Conservation (phyloP, 2,113 vertebrate species). For the Thalassoma bifasciatum region DNA sequence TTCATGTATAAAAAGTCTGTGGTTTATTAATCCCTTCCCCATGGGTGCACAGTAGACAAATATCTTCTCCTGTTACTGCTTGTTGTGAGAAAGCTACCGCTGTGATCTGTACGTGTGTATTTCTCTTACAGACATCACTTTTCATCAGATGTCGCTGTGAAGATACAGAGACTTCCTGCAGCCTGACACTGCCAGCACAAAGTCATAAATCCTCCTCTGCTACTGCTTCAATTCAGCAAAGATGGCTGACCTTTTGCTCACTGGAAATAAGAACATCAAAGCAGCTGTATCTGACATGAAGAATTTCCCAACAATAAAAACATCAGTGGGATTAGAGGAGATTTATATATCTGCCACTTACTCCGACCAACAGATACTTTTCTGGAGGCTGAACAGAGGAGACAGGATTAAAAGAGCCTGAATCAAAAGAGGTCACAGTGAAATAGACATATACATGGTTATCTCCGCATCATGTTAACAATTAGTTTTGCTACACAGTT, state of each 20-base stretch:
- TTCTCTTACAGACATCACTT: background rate
- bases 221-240: conserved; percentile 13
- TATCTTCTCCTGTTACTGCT: too few species aligned
- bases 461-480: background rate
- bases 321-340: background rate
- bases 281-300: background rate
- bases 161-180: conserved; percentile 5
- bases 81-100: too few species aligned
- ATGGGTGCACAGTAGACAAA: too few species aligned
- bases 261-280: conserved; percentile 13
- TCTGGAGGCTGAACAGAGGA: background rate
- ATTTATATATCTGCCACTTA: background rate
- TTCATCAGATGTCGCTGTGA: background rate
- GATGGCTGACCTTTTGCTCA: conserved; percentile 10
- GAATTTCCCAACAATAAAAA: conserved; percentile 2
- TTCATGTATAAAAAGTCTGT: too few species aligned
- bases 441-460: background rate
- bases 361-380: background rate
- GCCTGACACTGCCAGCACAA: conserved; percentile 8
- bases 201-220: conserved; percentile 43
- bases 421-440: background rate
- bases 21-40: too few species aligned
- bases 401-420: background rate
- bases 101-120: too few species aligned
- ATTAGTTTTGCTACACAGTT: too few species aligned